Evolutionary conservation across 2,113 vertebrate genomes (phyloP), one percentile per base, ranked within the genome.

Genomic region (Gavia stellata): DNA sequence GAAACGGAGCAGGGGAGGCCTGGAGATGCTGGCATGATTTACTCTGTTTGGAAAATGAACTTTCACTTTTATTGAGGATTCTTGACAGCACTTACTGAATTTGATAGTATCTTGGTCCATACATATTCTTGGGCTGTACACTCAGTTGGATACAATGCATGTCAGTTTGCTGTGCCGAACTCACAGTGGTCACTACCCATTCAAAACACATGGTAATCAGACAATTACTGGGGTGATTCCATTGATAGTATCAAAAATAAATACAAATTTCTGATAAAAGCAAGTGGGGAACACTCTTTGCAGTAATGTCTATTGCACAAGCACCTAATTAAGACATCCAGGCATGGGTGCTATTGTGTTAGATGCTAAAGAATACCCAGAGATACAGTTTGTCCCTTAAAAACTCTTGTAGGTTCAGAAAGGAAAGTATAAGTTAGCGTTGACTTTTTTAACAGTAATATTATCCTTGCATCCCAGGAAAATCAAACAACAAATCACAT

Each of bases 401-500:
- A 44, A 86, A 47, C 38, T 45, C 42, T 63, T 66, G 31, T 25
- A 81, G 49, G 17, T 8, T 91, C 58, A 79, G 26, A 75, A 78
- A 59, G 9, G 20, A 82, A 90, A 71, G 23, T 42, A 34, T 23
- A 90, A 47, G 17, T 44, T 77, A 52, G 12, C 72, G 33, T 11
- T 90, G 66, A 49, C 45, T 66, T 94, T 92, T 90, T 80, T 29
- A 94, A 68, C 0, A 0, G 16, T 70, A 62, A 56, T 71, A 47
- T 65, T 73, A 73, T 20, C 25, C n/a, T 74, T 78, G 40, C 71
- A 80, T 74, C 84, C 89, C 66, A 86, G 63, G 92, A 93, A 97
- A 94, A 92, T 26, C 78, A 88, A 91, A 47, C 49, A 95, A 55
- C 20, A 92, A 88, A 86, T 93, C 50, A 71, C 31, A 78, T 74